Evolutionary conservation across 1,140 invertebrate species (phyloP), one percentile per base, ranked within the genome.

Genomic region (Camponotus pennsylvanicus): DNA sequence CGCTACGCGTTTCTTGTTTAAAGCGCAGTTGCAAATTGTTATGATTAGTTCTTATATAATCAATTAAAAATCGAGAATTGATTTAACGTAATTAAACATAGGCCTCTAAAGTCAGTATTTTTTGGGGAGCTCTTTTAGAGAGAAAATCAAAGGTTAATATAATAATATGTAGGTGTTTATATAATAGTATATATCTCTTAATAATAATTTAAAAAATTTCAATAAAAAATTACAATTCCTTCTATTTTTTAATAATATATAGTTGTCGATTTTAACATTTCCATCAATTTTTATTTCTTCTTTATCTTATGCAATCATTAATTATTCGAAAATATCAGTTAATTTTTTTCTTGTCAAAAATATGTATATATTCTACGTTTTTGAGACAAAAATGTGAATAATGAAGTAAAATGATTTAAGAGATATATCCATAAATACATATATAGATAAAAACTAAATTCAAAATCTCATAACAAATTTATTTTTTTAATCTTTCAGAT

Each of bases 401-500:
- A 45, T 42, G 11, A 52, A 21, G 3, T n/a, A 67, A 57, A 59
- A 57, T 13, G 13, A 78, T 59, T 82, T 40, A 40, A 52, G 15
- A 49, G 3, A 69, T 11, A 67, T 2, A 27, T 18, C 9, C 8
- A 40, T 55, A 79, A 79, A 40, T 40, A 7, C 45, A 32, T 37
- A 78, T 34, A 49, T 32, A 67, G 21, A 21, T 21, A 67, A 52
- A 69, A 67, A 52, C n/a, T 13, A 32, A 18, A 79, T 40, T 55
- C 34, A 71, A 52, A 52, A 18, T 7, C 52, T 73, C 18, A 11
- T 79, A 79, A 79, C 27, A 52, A 70, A 71, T 6, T 27, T 37
- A 40, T 78, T 70, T 70, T 59, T n/a, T 59, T 15, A 57, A 71
- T 71, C n/a, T 82, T 82, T 32, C 67, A 82, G 79, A 7, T 71